Evolutionary conservation across 1,140 invertebrate species (phyloP).

Genomic region (Brachionus angularis): DNA sequence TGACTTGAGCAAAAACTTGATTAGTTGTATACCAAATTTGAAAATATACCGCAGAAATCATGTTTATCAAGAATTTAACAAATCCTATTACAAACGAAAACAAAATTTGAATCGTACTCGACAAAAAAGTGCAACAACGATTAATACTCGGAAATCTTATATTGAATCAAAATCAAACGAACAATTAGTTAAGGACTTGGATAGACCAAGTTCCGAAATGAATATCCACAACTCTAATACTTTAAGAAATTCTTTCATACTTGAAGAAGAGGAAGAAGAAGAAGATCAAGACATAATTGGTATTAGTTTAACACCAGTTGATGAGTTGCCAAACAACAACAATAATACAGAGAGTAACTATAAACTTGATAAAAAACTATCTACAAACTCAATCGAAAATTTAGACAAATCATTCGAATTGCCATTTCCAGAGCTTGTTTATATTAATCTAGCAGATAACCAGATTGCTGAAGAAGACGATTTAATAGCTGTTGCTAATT

Average conservation of each 20-base stretch:
- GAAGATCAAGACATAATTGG: constrained; percentile 34
- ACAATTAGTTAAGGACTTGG: constrained; percentile 26
- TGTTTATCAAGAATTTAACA: constrained; percentile 40
- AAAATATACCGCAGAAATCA: constrained; percentile 50
- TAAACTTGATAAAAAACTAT: constrained; percentile 9
- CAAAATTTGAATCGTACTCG: no score
- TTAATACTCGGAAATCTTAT: neutral
- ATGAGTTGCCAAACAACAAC: constrained; percentile 43
- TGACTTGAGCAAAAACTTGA: constrained; percentile 55
- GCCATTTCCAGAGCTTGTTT: constrained; percentile 53
- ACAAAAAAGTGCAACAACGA: constrained; percentile 17
- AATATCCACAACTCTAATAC: constrained; percentile 40
- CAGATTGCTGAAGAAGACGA: constrained; percentile 55
- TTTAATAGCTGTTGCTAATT: constrained; percentile 53
- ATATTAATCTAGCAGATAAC: constrained; percentile 54
- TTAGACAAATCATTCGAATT: constrained; percentile 40
- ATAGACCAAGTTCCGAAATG: constrained; percentile 40
- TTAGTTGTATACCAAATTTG: constrained; percentile 54
- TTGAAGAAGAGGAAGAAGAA: constrained; percentile 43
- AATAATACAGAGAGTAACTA: neutral
- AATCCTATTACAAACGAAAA: constrained; percentile 21
- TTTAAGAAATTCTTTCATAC: constrained; percentile 39
- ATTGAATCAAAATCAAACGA: constrained; percentile 37
- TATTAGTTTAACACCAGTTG: neutral
- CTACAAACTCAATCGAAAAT: neutral